Conservation (phyloP, 2,888 invertebrate species). For the Neoascia interrupta region DNA sequence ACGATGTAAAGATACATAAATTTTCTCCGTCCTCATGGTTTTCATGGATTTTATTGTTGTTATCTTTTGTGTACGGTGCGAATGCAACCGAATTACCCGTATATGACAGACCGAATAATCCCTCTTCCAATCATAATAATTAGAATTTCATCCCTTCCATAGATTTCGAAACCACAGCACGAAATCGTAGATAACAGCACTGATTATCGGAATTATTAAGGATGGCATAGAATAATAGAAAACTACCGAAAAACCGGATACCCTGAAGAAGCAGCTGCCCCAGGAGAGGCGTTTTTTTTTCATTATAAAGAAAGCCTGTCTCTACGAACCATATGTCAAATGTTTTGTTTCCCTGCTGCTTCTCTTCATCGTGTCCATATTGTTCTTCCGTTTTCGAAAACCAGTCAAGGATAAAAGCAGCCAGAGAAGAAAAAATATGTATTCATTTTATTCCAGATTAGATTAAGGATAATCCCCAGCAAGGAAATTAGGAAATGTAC, state of each 20-base stretch:
- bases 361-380: conserved; percentile 17
- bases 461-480: conserved; percentile 64
- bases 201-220: conserved; percentile 61
- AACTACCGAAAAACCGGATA: conserved; percentile 38
- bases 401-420: conserved; percentile 39
- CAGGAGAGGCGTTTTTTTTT: conserved; percentile 25
- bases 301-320: conserved; percentile 15
- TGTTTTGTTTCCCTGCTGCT: too few relatives aligned
- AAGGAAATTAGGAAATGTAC: conserved; percentile 61
- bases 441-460: conserved; percentile 61
- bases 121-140: conserved; percentile 41
- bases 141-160: conserved; percentile 46
- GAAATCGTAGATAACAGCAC: conserved; percentile 60
- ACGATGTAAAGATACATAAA: neutral
- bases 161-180: conserved; percentile 26
- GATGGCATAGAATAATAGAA: conserved; percentile 19
- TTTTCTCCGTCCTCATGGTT: neutral
- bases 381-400: conserved; percentile 16
- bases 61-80: conserved; percentile 21
- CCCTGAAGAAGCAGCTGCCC: conserved; percentile 41
- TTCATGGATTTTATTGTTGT: too few relatives aligned
- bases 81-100: conserved; percentile 57
- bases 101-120: conserved; percentile 42
- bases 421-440: conserved; percentile 16
- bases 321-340: conserved; percentile 45